These are phyloP conservation scores for Lamprotornis superbus DNA, from an alignment of 2,113 vertebrate genomes.

Conservation along the genomic window DNA sequence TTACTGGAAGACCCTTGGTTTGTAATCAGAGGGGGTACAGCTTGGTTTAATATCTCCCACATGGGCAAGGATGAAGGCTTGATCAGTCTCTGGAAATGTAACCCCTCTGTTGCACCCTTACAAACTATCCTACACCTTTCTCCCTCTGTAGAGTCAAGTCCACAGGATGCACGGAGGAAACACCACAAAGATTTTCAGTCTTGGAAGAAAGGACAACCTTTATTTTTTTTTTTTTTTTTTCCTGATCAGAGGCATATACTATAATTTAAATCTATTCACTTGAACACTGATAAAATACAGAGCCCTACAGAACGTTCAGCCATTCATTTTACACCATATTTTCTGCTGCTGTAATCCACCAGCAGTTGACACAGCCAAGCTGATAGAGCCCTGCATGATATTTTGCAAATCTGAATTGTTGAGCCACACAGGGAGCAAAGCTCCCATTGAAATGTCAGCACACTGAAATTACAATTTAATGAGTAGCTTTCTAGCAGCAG, in stretches of 20 bases:
- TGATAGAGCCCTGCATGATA: neutral
- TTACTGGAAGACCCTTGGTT: neutral
- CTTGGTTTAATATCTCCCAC: neutral
- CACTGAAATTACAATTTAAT: conserved; percentile 1
- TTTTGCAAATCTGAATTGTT: conserved; percentile 3
- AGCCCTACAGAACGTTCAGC: neutral
- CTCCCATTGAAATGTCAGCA: conserved; percentile 8
- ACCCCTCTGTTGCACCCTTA: fast-evolving
- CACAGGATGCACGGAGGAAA: neutral
- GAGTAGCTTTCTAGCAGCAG: neutral
- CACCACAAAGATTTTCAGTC: neutral
- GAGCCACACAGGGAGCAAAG: neutral
- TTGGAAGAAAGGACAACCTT: neutral
- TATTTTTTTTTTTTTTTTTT: no score
- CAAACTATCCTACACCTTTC: neutral
- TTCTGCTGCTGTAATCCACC: neutral
- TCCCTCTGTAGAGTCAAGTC: neutral
- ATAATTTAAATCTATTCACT: neutral
- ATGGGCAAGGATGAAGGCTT: neutral
- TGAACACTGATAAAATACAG: neutral
- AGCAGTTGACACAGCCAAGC: neutral
- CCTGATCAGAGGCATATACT: neutral
- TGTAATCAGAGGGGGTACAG: neutral
- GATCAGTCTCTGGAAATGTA: neutral
- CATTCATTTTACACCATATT: neutral